Conservation (phyloP, 2,113 vertebrate genomes). For the Bagarius yarrelli region DNA sequence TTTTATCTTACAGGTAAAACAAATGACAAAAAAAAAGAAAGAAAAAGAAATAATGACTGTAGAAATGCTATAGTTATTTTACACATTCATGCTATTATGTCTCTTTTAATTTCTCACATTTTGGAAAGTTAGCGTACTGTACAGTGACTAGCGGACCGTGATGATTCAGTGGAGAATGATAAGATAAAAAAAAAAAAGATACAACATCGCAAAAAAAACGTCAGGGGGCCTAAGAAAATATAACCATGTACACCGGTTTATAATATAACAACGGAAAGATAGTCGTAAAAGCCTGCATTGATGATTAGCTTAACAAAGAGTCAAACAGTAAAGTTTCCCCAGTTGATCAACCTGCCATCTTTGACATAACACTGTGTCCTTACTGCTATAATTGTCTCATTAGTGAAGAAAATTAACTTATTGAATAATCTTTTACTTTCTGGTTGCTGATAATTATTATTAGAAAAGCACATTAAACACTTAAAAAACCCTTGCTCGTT, state of each 20-base stretch:
- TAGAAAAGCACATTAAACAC: neutral
- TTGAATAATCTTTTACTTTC: neutral
- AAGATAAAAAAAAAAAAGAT: neutral
- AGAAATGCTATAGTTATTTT: neutral
- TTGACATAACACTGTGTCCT: neutral
- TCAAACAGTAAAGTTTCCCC: neutral
- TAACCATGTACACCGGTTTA: neutral
- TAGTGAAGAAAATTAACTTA: neutral
- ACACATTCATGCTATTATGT: neutral
- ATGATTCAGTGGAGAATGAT: neutral
- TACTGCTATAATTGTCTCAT: neutral
- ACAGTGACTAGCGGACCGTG: neutral
- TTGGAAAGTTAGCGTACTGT: neutral
- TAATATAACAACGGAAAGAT: neutral
- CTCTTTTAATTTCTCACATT: neutral
- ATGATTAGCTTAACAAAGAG: neutral
- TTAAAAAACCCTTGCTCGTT: neutral
- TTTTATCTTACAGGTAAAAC: slow-evolving; percentile 27
- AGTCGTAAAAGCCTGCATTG: neutral
- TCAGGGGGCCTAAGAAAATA: neutral
- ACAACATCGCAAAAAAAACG: neutral
- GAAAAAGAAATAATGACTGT: neutral
- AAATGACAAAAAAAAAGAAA: neutral
- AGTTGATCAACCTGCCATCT: neutral
- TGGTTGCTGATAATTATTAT: neutral